Conservation (phyloP, 1,140 invertebrate species). For the Ceratosolen fusciceps region DNA sequence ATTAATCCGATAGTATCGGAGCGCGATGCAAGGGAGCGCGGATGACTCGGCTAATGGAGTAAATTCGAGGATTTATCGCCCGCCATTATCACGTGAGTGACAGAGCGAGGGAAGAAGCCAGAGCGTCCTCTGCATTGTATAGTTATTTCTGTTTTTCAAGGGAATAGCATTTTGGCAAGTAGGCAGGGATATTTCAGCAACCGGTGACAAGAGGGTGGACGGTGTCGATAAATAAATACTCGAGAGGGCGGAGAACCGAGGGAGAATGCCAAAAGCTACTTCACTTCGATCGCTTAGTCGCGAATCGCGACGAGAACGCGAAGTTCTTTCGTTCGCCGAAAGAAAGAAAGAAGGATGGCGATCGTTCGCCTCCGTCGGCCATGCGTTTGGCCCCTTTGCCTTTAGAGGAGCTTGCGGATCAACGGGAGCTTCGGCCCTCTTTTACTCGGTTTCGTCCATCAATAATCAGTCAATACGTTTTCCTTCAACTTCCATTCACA, state of each 20-base stretch:
- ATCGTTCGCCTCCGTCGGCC: too few relatives aligned
- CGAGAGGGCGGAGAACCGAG: background rate
- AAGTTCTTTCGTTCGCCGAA: too few relatives aligned
- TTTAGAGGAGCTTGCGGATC: too few relatives aligned
- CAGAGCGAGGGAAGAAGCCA: background rate
- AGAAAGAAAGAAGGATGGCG: too few relatives aligned
- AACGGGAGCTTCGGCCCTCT: too few relatives aligned
- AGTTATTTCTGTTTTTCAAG: constrained; percentile 37
- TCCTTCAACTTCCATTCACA: too few relatives aligned
- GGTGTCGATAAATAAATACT: constrained; percentile 47
- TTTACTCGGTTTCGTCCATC: too few relatives aligned
- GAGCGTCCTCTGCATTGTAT: background rate
- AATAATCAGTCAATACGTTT: too few relatives aligned
- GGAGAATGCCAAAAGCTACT: background rate
- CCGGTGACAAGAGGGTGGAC: constrained; percentile 12
- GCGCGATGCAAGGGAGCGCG: too few relatives aligned
- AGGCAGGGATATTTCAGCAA: constrained; percentile 25
- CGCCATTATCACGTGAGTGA: background rate
- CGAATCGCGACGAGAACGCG: background rate
- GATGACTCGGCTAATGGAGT: background rate
- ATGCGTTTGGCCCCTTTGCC: too few relatives aligned
- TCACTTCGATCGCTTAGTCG: background rate
- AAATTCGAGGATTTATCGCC: background rate
- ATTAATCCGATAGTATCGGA: too few relatives aligned
- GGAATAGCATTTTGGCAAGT: constrained; percentile 38